phyloP scores from a whole-genome alignment of 2,888 invertebrate species.

The Xylota segnis region DNA sequence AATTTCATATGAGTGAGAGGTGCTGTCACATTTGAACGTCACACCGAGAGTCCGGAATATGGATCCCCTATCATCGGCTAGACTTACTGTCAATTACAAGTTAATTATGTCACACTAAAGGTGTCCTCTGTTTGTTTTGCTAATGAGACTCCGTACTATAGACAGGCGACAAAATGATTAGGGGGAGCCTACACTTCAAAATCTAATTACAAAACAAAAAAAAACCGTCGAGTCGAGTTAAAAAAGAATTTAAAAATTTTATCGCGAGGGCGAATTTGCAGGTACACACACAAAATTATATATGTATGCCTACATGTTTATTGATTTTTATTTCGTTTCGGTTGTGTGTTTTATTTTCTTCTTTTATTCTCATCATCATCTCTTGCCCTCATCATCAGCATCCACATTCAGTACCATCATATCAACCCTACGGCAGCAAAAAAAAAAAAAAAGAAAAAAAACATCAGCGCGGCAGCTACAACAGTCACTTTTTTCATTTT shows the following conservation, averaged over 20 bases:
- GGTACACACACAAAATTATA: conserved; percentile 75
- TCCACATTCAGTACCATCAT: conserved; percentile 67
- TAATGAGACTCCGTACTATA: conserved; percentile 38
- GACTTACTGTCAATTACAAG: conserved; percentile 50
- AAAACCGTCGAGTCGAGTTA: conserved; percentile 6
- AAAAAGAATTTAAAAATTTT: conserved; percentile 37
- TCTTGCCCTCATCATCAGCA: conserved; percentile 67
- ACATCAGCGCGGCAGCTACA: conserved; percentile 70
- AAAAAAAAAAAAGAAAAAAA: conserved; percentile 53
- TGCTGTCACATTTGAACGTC: conserved; percentile 41
- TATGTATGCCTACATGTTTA: conserved; percentile 77
- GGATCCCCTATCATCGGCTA: conserved; percentile 12
- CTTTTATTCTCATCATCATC: conserved; percentile 74
- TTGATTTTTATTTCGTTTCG: conserved; percentile 77
- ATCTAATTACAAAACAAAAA: conserved; percentile 33
- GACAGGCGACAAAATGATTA: conserved; percentile 14
- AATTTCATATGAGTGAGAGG: conserved; percentile 18
- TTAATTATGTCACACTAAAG: conserved; percentile 66
- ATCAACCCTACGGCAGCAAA: conserved; percentile 69
- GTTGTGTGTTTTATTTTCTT: conserved; percentile 74
- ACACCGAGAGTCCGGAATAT: conserved; percentile 34
- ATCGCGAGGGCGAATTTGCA: conserved; percentile 72
- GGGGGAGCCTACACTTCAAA: conserved; percentile 10
- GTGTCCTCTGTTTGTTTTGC: conserved; percentile 50
- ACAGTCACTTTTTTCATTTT: conserved; percentile 60